Conservation (phyloP, 2,888 invertebrate genomes). For the Lathronympha strigana region DNA sequence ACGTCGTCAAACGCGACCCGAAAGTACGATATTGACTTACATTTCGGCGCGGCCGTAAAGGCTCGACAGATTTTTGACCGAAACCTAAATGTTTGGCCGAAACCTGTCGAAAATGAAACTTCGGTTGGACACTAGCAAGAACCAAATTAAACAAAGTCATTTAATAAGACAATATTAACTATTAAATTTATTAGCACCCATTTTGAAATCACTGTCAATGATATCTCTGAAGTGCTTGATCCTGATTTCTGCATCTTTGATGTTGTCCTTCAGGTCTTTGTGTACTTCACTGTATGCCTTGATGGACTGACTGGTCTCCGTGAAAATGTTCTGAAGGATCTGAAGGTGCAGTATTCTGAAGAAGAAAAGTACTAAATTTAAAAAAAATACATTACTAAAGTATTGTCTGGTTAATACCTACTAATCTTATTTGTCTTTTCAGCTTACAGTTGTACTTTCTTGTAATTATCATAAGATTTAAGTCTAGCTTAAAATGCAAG, state of each 20-base stretch:
- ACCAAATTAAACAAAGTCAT: not conserved
- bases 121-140: not conserved
- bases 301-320: constrained; percentile 76
- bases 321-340: constrained; percentile 74
- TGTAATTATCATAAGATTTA: too few species aligned
- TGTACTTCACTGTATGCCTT: constrained; percentile 75
- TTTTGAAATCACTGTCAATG: constrained; percentile 61
- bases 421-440: too few species aligned
- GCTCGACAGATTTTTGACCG: too few species aligned
- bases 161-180: constrained; percentile 24
- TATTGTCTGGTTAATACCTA: not conserved
- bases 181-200: constrained; percentile 44
- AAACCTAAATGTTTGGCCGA: too few species aligned
- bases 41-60: too few species aligned
- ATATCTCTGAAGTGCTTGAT: constrained; percentile 68
- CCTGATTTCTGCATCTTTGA: constrained; percentile 68
- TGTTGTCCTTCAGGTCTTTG: constrained; percentile 71
- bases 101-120: too few species aligned
- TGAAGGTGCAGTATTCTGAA: constrained; percentile 76
- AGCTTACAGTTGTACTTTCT: too few species aligned
- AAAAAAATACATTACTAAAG: not conserved
- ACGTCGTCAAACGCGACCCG: too few species aligned
- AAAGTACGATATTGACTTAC: too few species aligned
- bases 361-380: constrained; percentile 41
- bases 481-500: too few species aligned